These are phyloP conservation scores for Cricetomys ansorgei DNA, from an alignment of 2,113 vertebrate genomes.

Conservation along the genomic window DNA sequence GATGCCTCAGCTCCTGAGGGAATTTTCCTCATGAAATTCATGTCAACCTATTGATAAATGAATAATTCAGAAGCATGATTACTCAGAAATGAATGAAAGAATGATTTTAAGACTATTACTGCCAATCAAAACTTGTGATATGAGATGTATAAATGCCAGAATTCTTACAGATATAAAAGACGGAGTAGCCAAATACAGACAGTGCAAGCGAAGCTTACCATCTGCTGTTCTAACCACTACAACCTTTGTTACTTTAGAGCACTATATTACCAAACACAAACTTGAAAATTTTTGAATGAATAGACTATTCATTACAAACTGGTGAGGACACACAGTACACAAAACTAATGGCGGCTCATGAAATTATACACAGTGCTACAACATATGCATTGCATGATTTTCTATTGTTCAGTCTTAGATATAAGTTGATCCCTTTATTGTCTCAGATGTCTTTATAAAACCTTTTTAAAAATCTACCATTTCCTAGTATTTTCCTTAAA, in stretches of 20 bases:
- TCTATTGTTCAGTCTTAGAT: constrained; percentile 40
- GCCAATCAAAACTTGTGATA: constrained; percentile 72
- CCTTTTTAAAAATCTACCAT: not conserved
- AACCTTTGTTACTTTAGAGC: constrained; percentile 67
- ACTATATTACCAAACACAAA: constrained; percentile 51
- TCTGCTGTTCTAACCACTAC: constrained; percentile 55
- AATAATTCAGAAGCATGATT: constrained; percentile 60
- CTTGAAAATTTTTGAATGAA: constrained; percentile 57
- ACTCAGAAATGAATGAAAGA: constrained; percentile 46
- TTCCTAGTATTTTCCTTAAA: not conserved
- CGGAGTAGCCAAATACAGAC: constrained; percentile 66
- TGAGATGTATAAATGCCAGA: constrained; percentile 74
- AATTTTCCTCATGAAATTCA: constrained; percentile 99
- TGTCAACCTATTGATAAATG: constrained; percentile 93
- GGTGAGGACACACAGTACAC: constrained; percentile 69
- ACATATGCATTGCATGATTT: constrained; percentile 73
- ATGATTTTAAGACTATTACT: constrained; percentile 50
- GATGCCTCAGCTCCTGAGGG: constrained; percentile 96
- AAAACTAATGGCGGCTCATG: constrained; percentile 82
- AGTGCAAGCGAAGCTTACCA: constrained; percentile 68
- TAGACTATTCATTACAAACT: constrained; percentile 73
- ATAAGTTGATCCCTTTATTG: too few species aligned
- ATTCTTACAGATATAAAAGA: constrained; percentile 72
- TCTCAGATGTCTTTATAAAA: constrained; percentile 30
- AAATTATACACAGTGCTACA: constrained; percentile 84